Evolutionary conservation across 2,797 vertebrate species (phyloP).

Genomic region (Hapalemur alaotrensis): DNA sequence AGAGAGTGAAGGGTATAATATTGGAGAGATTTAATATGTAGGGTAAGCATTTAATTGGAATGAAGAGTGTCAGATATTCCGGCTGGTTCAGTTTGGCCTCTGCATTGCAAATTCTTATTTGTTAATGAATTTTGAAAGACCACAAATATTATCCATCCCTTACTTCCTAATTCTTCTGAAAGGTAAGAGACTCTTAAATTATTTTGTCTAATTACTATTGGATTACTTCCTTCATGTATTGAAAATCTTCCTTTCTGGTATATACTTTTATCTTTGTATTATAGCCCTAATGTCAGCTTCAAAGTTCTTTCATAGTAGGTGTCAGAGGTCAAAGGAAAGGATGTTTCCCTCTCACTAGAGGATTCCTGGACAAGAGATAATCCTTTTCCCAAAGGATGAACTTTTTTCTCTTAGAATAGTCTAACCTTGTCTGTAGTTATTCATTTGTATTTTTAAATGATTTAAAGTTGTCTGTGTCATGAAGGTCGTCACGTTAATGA

Average conservation of each 20-base stretch:
- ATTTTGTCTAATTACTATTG: neutral
- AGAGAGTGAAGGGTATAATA: neutral
- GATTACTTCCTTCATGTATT: neutral
- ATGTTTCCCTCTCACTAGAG: neutral
- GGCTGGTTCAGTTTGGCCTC: neutral
- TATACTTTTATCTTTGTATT: constrained; percentile 10
- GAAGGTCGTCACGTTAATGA: neutral
- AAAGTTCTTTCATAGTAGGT: neutral
- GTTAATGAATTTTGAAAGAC: constrained; percentile 2
- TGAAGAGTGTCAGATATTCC: neutral
- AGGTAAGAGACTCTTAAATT: neutral
- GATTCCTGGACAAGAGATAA: neutral
- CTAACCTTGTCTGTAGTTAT: constrained; percentile 16
- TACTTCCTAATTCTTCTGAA: constrained; percentile 31
- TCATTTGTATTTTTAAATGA: constrained; percentile 39
- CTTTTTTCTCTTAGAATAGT: neutral
- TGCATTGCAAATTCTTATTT: neutral
- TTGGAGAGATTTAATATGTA: neutral
- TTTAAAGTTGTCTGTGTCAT: neutral
- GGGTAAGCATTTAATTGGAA: neutral
- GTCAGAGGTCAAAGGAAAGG: neutral
- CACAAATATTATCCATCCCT: neutral
- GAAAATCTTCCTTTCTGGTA: neutral
- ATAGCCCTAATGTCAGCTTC: neutral
- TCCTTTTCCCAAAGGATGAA: neutral